Conservation (phyloP, 2,113 vertebrate genomes). For the Trochalopteron elliotii region DNA sequence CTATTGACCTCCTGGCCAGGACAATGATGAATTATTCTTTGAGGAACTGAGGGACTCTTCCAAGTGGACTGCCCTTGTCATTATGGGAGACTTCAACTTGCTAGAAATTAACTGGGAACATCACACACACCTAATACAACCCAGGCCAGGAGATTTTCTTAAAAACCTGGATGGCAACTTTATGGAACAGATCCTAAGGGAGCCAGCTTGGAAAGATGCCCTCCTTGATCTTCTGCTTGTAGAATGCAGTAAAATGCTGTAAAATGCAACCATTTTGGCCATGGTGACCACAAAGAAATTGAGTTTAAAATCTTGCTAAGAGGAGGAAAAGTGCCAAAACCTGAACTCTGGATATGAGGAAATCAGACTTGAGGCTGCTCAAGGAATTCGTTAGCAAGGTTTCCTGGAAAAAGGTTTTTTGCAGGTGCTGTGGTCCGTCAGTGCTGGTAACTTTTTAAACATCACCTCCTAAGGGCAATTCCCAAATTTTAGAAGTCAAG, state of each 20-base stretch:
- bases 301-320: neutral
- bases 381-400: neutral
- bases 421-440: too few relatives aligned
- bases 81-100: neutral
- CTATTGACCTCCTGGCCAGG: neutral
- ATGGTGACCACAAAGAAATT: neutral
- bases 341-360: neutral
- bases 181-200: neutral
- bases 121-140: neutral
- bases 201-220: neutral
- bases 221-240: neutral
- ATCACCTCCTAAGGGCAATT: neutral
- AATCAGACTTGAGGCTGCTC: neutral
- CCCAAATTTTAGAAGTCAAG: neutral
- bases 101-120: neutral
- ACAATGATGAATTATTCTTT: neutral
- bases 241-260: too few relatives aligned
- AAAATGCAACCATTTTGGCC: too few relatives aligned
- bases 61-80: neutral
- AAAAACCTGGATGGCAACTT: neutral
- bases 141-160: neutral
- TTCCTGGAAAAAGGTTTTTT: neutral
- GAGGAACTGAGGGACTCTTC: neutral
- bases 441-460: neutral
- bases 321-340: neutral